Evolutionary conservation across 2,113 vertebrate genomes (phyloP).

Genomic region (Rhabdornis inornatus): DNA sequence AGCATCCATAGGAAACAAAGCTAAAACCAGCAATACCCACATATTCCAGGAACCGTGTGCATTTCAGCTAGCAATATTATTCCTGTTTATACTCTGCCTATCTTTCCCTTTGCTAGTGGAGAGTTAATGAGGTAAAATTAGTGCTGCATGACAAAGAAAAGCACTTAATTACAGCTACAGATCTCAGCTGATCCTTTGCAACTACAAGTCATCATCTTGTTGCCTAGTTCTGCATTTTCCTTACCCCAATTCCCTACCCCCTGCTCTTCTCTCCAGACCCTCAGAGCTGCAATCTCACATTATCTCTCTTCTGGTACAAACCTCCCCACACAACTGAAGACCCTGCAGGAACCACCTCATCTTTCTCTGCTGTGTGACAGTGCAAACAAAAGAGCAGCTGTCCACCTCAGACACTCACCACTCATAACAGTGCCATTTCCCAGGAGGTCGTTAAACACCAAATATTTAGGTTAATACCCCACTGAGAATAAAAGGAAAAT

Average conservation of each 20-base stretch:
- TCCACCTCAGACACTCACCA: neutral
- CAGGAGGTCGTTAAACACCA: neutral
- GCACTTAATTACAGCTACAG: neutral
- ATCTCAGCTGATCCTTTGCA: neutral
- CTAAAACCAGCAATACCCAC: neutral
- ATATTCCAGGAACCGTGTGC: neutral
- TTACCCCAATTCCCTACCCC: neutral
- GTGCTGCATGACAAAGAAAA: neutral
- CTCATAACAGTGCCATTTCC: neutral
- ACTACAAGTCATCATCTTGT: neutral
- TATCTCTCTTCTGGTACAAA: neutral
- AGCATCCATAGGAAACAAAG: neutral
- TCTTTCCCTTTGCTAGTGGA: neutral
- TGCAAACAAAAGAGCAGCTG: slow-evolving; percentile 5
- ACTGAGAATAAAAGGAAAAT: neutral
- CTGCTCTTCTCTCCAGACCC: neutral
- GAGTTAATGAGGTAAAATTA: neutral
- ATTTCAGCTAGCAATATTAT: neutral
- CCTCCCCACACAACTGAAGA: neutral
- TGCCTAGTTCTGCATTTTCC: neutral
- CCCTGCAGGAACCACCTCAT: neutral
- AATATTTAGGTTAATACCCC: neutral
- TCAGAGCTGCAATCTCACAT: neutral
- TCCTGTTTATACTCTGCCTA: neutral
- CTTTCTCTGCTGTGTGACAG: neutral